Base-by-base conservation (phyloP, 2,797 vertebrate genomes). In the Microchirus variegatus region DNA sequence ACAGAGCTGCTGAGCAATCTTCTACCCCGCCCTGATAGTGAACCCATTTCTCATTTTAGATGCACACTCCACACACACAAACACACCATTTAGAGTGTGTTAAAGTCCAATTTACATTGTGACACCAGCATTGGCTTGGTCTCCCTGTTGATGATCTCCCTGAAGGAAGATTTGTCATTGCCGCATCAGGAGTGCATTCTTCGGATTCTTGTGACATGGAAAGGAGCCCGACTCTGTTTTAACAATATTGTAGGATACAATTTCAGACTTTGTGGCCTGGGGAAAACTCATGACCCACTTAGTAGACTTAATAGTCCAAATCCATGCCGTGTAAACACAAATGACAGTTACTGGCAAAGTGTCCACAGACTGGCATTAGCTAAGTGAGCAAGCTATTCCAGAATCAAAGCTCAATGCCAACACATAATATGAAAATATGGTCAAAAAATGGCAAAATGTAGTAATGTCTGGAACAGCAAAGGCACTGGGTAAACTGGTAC, bases 131-230 rank as follows among this genome's bases (percentile, higher is more conserved):
- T 46, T 41, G 48, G 55, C 60, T 52, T 44, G 31, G 75, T 66
- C 42, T 51, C 49, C 22, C 53, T 18, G 44, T 4, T 16, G 42
- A 49, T 53, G 47, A 47, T 44, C 42, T 53, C 68, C 44, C 69
- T 15, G 45, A 62, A 49, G 63, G 59, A 67, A 67, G 40, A 72
- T 31, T 53, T 56, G 43, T 68, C 60, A 38, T 26, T 26, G 40
- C 40, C 74, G 67, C 63, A 74, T 66, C 48, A 55, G 41, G 73
- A 81, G 59, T 63, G 61, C 86, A 91, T 91, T 89, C 78, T 77
- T 85, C 70, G 83, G 68, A 90, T 89, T 77, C 66, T 87, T 84
- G 64, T 47, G 63, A 73, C 75, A 87, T 81, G 84, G 15, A 89
- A 67, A 81, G 68, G 57, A 74, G 49, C 40, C 59, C 38, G 41